Conservation (phyloP, 2,797 vertebrate species). For the Chelonia mydas region DNA sequence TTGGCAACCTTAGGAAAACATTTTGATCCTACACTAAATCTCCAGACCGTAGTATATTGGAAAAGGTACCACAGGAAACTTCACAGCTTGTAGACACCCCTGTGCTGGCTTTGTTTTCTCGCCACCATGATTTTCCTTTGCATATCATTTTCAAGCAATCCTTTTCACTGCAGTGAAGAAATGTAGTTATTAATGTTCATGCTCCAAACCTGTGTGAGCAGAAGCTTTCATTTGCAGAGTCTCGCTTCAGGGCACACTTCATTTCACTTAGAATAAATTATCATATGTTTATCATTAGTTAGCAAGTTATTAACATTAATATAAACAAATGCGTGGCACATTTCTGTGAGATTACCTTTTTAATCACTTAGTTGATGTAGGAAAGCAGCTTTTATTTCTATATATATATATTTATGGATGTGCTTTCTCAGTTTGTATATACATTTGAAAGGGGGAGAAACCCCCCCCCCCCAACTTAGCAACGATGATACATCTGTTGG, state of each 20-base stretch:
- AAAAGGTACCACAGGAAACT: rapidly evolving
- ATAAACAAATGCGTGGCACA: slow-evolving; percentile 52
- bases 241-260: slow-evolving; percentile 59
- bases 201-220: slow-evolving; percentile 1
- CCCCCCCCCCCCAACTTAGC: not conserved
- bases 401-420: not conserved
- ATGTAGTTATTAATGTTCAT: slow-evolving; percentile 14
- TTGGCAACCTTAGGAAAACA: too few species aligned
- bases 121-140: not conserved
- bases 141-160: slow-evolving; percentile 6
- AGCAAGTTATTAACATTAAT: slow-evolving; percentile 70
- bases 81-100: not conserved
- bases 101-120: not conserved
- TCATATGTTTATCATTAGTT: slow-evolving; percentile 66
- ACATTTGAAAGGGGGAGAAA: not conserved
- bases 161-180: not conserved
- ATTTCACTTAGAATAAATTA: slow-evolving; percentile 73
- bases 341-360: slow-evolving; percentile 45
- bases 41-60: too few species aligned
- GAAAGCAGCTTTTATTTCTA: not conserved
- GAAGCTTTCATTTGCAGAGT: slow-evolving; percentile 25
- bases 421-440: not conserved
- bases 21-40: too few species aligned
- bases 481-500: not conserved
- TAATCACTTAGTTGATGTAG: slow-evolving; percentile 19